A percentile compares a stretch with the other conserved stretches of the same genome.
Evolutionary conservation across 2,888 invertebrate genomes (phyloP).

Genomic region (Eretmocerus hayati): DNA sequence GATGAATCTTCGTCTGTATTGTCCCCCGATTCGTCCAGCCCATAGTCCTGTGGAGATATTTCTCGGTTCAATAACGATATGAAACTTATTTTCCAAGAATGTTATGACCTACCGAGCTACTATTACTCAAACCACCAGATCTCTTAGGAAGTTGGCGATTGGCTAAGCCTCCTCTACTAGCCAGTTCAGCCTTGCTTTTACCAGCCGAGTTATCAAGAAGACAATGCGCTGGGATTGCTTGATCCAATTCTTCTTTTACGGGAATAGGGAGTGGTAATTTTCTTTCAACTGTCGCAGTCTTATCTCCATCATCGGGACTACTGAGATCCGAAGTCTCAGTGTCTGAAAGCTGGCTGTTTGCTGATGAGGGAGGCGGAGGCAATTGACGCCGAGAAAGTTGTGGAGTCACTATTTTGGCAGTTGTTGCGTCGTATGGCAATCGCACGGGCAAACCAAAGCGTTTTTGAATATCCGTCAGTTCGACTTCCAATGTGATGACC

Average conservation of each 20-base stretch:
- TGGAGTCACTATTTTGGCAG: constrained; percentile 67
- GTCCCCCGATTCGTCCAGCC: constrained; percentile 67
- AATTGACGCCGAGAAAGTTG: constrained; percentile 68
- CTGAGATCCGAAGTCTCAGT: constrained; percentile 80
- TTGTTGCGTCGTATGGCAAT: constrained; percentile 72
- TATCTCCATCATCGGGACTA: constrained; percentile 67
- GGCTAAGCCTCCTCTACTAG: constrained; percentile 68
- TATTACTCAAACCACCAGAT: constrained; percentile 53
- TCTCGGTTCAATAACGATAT: too few relatives aligned
- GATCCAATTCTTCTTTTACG: constrained; percentile 66
- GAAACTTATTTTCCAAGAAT: too few relatives aligned
- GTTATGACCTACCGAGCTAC: constrained; percentile 54
- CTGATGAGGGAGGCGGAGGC: constrained; percentile 55
- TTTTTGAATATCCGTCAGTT: constrained; percentile 68
- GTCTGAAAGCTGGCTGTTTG: constrained; percentile 57
- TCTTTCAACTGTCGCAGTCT: constrained; percentile 67
- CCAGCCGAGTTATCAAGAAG: constrained; percentile 82
- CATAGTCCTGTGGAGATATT: constrained; percentile 60
- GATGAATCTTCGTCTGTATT: constrained; percentile 54
- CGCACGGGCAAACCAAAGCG: constrained; percentile 80
- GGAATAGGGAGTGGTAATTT: constrained; percentile 52
- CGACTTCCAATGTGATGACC: constrained; percentile 42
- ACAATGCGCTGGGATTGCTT: constrained; percentile 80
- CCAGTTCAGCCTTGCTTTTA: constrained; percentile 79
- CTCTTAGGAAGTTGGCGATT: constrained; percentile 61